Conservation (phyloP, 2,888 invertebrate species). For the Eilema depressum region DNA sequence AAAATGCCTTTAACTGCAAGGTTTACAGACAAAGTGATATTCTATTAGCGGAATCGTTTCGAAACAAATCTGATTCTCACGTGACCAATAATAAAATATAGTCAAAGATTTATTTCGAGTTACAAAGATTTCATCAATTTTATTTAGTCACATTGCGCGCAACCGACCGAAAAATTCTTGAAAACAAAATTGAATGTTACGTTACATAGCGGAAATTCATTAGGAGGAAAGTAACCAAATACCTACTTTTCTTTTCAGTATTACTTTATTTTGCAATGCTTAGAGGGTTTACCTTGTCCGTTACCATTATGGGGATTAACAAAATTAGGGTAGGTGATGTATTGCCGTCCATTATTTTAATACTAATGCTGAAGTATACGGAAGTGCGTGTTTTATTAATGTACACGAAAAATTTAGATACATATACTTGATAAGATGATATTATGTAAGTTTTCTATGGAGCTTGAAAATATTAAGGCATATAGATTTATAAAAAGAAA, state of each 20-base stretch:
- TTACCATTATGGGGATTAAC: not conserved
- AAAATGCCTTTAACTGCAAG: too few relatives aligned
- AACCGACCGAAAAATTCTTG: not conserved
- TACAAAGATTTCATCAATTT: too few relatives aligned
- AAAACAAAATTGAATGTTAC: not conserved
- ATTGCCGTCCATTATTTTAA: not conserved
- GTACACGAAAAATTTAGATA: not conserved
- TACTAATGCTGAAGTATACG: not conserved
- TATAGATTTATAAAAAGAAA: too few relatives aligned
- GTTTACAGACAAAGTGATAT: too few relatives aligned
- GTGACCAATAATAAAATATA: too few relatives aligned
- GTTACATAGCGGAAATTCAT: not conserved
- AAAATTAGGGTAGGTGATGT: not conserved
- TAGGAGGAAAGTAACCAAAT: not conserved
- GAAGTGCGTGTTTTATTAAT: not conserved
- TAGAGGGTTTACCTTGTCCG: not conserved
- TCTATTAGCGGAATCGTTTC: too few relatives aligned
- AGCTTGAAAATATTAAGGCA: not conserved
- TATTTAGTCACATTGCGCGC: not conserved
- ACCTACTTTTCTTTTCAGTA: not conserved
- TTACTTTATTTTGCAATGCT: slow-evolving; percentile 1
- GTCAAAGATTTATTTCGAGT: too few relatives aligned
- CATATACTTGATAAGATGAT: not conserved
- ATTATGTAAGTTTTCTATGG: not conserved
- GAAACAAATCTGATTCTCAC: too few relatives aligned